Conservation (phyloP, 2,888 invertebrate genomes). For the Ceramica pisi region DNA sequence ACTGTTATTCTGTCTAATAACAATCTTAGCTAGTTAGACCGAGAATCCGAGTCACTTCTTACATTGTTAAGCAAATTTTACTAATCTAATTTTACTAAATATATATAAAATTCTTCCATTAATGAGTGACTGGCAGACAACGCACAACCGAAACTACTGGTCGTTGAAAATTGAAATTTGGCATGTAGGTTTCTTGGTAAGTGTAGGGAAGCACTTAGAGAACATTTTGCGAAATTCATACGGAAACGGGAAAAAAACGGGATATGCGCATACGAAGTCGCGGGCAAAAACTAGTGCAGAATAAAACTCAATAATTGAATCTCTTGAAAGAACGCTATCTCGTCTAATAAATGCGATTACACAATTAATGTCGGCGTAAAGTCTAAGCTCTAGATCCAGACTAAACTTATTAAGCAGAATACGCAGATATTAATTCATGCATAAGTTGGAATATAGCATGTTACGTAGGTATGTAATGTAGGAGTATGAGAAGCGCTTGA, state of each 20-base stretch:
- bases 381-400: conserved; percentile 44
- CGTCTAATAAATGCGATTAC: conserved; percentile 38
- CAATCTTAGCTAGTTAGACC: background rate
- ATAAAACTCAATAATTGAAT: background rate
- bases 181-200: too few species aligned
- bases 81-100: background rate
- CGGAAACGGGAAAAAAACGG: too few species aligned
- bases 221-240: too few species aligned
- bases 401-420: conserved; percentile 46
- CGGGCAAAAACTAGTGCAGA: too few species aligned
- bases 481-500: conserved; percentile 16
- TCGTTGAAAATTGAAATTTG: too few species aligned
- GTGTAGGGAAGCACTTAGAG: too few species aligned
- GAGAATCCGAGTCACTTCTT: background rate
- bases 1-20: background rate
- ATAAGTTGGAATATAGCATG: conserved; percentile 13
- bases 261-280: too few species aligned
- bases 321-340: conserved; percentile 5
- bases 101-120: too few species aligned
- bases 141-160: too few species aligned
- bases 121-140: too few species aligned
- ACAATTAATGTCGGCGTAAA: conserved; percentile 41
- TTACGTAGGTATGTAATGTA: conserved; percentile 4
- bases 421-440: conserved; percentile 50
- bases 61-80: background rate